Evolutionary conservation across 2,797 vertebrate genomes (phyloP), one percentile per base, ranked within the genome.

Genomic region (Mus minutoides): DNA sequence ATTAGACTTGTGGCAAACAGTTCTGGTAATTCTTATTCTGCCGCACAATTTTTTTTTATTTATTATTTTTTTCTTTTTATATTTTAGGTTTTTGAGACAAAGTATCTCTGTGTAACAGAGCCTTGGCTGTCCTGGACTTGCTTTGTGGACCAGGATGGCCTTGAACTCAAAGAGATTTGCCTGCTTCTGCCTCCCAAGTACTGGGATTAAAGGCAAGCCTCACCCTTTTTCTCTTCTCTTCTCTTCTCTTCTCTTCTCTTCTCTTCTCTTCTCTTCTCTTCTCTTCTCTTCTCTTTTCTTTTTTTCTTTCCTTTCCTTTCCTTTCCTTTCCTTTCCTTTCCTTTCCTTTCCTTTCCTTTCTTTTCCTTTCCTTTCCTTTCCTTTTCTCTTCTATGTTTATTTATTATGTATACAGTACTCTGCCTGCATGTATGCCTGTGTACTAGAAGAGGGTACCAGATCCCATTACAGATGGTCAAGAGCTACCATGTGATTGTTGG

Each of bases 11-110:
- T 97, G 96, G 9, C 60, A 95, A 54, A 91, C 1, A 90, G 17
- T 24, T 12, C 92, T 83, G 2, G 46, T 22, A 90, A 78, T 94
- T 94, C 87, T 92, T 43, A 91, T 62, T 92, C 31, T 9, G 92
- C 62, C 71, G 86, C n/a, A 49, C n/a, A 76, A 79, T 92, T 93
- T 95, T n/a, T 34, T 69, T 69, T 67, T 34, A 67, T 67, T 67
- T 34, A 34, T 67, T 67, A n/a, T 37, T 37, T 71, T 71, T 69
- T 17, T 67, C 8, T 37, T 71, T 37, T 37, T 71, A 10, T 71
- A 37, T 71, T 71, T 71, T 37, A 8, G 7, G 17, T 10, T 37
- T 71, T 71, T 21, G 69, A 71, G n/a, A 71, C n/a, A 71, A 16
- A 22, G 67, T 71, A 19, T 37, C n/a, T 71, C 69, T 73, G 69